Evolutionary conservation across 1,140 invertebrate genomes (phyloP).

Genomic region (Lasaia peninsularis): DNA sequence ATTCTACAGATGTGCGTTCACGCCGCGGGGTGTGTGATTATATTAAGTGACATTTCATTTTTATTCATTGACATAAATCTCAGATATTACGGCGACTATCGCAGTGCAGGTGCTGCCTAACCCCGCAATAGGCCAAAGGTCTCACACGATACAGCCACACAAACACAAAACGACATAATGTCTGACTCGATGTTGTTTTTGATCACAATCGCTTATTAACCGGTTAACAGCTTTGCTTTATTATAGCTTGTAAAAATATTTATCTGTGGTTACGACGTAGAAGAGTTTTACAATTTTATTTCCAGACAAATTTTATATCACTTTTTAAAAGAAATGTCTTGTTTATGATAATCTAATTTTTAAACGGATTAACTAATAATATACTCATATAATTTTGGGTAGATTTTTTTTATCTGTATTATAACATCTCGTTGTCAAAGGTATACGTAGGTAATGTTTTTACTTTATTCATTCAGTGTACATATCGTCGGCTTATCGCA

Average conservation of each 20-base stretch:
- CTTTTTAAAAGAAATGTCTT: too few species aligned
- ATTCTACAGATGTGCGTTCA: conserved; percentile 49
- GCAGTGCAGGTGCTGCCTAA: conserved; percentile 45
- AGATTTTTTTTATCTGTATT: too few species aligned
- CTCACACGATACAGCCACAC: conserved; percentile 27
- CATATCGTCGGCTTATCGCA: too few species aligned
- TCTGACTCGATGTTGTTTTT: conserved; percentile 26
- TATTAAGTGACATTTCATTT: conserved; percentile 71
- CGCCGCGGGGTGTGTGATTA: conserved; percentile 58
- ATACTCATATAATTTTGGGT: too few species aligned
- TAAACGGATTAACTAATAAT: too few species aligned
- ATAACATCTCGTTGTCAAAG: too few species aligned
- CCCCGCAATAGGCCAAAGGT: conserved; percentile 45
- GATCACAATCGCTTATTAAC: conserved; percentile 27
- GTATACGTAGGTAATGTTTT: too few species aligned
- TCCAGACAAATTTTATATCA: neutral
- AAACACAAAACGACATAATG: conserved; percentile 37
- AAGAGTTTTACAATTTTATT: neutral
- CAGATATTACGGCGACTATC: conserved; percentile 54
- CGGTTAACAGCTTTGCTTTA: conserved; percentile 16
- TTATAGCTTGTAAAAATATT: conserved; percentile 6
- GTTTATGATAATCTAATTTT: too few species aligned
- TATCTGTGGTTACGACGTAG: neutral
- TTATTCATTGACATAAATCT: conserved; percentile 64
- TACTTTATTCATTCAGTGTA: too few species aligned